These are phyloP conservation scores for Neogale vison DNA, from an alignment of 2,113 vertebrate genomes.

Conservation along the genomic window DNA sequence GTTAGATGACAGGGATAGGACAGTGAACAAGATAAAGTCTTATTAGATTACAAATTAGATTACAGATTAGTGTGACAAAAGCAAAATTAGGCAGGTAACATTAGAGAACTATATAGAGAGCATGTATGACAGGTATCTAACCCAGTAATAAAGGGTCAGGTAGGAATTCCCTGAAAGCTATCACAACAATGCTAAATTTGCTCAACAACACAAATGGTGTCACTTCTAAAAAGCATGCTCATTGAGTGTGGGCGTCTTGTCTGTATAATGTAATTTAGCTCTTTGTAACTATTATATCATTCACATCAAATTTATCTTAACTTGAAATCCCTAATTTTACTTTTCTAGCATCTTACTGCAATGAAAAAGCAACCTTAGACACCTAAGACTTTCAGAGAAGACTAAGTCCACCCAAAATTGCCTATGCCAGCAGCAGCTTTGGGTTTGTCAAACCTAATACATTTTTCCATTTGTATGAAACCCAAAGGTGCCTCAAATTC, in stretches of 20 bases:
- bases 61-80: not conserved
- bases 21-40: not conserved
- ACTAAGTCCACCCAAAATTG: not conserved
- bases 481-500: not conserved
- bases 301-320: not conserved
- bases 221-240: not conserved
- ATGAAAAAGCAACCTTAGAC: not conserved
- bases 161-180: not conserved
- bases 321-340: not conserved
- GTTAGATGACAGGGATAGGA: not conserved
- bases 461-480: not conserved
- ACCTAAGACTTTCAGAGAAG: not conserved
- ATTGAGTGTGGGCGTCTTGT: not conserved
- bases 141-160: not conserved
- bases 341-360: not conserved
- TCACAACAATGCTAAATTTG: not conserved
- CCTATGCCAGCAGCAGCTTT: not conserved
- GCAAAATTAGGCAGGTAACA: not conserved
- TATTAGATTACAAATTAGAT: not conserved
- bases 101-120: not conserved
- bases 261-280: not conserved
- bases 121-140: not conserved
- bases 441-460: not conserved
- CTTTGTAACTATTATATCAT: not conserved
- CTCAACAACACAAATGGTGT: not conserved